Percentiles rank a stretch among this genome's conserved stretches.
phyloP scores from a whole-genome alignment of 2,888 invertebrate genomes.

The Lithophane ornitopus region DNA sequence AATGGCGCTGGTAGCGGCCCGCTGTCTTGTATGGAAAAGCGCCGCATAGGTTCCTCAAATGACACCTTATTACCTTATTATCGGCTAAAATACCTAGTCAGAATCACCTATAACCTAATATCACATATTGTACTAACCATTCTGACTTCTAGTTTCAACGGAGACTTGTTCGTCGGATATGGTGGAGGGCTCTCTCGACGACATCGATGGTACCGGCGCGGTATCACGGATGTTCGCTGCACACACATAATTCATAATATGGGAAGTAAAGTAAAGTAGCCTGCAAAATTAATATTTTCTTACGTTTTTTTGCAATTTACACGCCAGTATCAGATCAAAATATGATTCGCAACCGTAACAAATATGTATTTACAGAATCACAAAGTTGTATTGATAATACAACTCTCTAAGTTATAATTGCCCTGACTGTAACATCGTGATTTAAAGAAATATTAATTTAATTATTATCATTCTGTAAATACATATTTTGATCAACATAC shows the following conservation, averaged over 20 bases:
- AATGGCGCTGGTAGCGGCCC: no score
- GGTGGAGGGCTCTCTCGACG: conserved; percentile 84
- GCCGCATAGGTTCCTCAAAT: not conserved
- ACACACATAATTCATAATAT: not conserved
- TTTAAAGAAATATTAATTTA: not conserved
- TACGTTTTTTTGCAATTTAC: no score
- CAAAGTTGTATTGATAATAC: no score
- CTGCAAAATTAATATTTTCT: no score
- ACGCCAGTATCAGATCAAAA: no score
- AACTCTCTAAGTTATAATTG: no score
- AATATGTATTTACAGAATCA: no score
- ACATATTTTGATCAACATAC: not conserved
- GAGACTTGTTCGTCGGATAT: conserved; percentile 81
- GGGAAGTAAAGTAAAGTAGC: no score
- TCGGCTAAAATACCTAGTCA: not conserved
- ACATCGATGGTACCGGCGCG: conserved; percentile 72
- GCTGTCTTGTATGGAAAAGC: not conserved
- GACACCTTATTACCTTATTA: not conserved
- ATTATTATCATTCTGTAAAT: not conserved
- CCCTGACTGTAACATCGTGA: no score
- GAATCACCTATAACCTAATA: not conserved
- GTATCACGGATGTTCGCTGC: conserved; percentile 84
- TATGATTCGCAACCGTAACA: no score
- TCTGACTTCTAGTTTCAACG: conserved; percentile 78
- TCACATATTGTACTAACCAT: conserved; percentile 71